Conservation (phyloP, 2,797 vertebrate species). For the Remorina albescens region DNA sequence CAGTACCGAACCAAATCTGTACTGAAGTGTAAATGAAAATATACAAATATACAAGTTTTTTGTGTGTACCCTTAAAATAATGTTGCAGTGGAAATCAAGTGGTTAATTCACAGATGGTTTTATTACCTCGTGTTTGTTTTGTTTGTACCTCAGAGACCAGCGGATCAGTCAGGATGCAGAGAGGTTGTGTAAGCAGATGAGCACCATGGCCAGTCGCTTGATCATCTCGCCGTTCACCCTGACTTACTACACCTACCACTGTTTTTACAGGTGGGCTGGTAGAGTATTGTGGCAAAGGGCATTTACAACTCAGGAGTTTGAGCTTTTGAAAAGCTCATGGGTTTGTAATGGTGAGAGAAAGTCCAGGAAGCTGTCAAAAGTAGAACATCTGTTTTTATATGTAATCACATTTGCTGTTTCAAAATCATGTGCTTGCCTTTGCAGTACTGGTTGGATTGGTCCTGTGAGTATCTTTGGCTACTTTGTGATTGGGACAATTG, state of each 20-base stretch:
- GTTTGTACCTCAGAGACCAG: slow-evolving; percentile 88
- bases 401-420: neutral
- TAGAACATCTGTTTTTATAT: neutral
- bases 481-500: slow-evolving; percentile 90
- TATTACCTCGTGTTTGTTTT: neutral
- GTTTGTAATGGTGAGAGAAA: neutral
- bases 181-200: slow-evolving; percentile 94
- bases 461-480: slow-evolving; percentile 94
- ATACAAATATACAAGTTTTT: too few relatives aligned
- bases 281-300: neutral
- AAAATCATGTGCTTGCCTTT: too few relatives aligned
- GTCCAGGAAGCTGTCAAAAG: neutral
- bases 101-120: neutral
- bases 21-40: too few relatives aligned
- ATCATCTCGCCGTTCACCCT: slow-evolving; percentile 93
- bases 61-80: too few relatives aligned
- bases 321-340: neutral
- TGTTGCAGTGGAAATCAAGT: neutral
- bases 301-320: neutral
- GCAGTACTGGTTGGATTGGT: slow-evolving; percentile 95
- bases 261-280: slow-evolving; percentile 88
- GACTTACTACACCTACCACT: slow-evolving; percentile 95
- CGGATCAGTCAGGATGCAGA: slow-evolving; percentile 97
- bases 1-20: neutral
- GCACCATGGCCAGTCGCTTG: slow-evolving; percentile 92